These are phyloP conservation scores for Teleogryllus oceanicus DNA, from an alignment of 2,888 invertebrate species.

Conservation along the genomic window DNA sequence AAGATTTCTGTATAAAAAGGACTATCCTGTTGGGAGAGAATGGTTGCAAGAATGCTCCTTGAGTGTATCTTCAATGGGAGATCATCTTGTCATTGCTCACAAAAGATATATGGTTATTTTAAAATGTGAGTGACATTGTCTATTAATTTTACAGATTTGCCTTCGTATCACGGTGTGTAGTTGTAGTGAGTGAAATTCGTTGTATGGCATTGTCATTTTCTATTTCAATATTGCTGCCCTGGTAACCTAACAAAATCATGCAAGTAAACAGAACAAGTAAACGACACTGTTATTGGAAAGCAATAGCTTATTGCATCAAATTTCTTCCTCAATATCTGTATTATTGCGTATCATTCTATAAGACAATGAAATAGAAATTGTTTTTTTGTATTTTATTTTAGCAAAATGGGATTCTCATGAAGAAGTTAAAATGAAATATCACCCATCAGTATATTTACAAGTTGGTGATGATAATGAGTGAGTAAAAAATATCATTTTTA, in stretches of 20 bases:
- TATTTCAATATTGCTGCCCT: too few relatives aligned
- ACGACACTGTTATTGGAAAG: too few relatives aligned
- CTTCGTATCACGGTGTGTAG: too few relatives aligned
- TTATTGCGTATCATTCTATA: too few relatives aligned
- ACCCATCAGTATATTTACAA: constrained; percentile 56
- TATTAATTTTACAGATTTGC: too few relatives aligned
- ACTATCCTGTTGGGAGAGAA: constrained; percentile 51
- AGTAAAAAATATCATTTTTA: too few relatives aligned
- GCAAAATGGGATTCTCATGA: constrained; percentile 61
- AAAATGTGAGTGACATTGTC: constrained; percentile 48
- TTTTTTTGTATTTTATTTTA: constrained; percentile 39
- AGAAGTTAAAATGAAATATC: constrained; percentile 53
- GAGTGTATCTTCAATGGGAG: constrained; percentile 69
- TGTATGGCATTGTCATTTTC: too few relatives aligned
- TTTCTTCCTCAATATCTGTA: not conserved
- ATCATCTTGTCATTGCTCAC: constrained; percentile 65
- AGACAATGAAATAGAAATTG: too few relatives aligned
- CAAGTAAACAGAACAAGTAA: too few relatives aligned
- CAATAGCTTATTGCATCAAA: constrained; percentile 27
- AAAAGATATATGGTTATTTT: constrained; percentile 64
- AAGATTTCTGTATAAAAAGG: constrained; percentile 51
- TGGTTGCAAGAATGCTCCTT: constrained; percentile 67
- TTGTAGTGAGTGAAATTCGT: too few relatives aligned
- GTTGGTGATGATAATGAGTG: constrained; percentile 48
- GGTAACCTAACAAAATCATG: too few relatives aligned